Base-by-base conservation (phyloP, 2,888 invertebrate genomes). In the Drosophila rellima region DNA sequence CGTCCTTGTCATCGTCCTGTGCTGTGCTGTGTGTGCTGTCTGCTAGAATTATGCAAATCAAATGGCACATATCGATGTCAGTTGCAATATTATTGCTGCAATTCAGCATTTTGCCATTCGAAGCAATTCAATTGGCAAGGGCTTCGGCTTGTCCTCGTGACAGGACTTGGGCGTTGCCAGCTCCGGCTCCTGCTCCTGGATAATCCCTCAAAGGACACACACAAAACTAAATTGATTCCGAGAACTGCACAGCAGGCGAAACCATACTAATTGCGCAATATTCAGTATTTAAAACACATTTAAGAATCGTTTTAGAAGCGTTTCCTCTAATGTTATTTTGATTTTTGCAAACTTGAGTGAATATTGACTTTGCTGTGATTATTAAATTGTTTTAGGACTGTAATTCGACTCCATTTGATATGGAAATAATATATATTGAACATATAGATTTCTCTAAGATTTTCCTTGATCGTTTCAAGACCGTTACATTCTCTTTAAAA, bases 41-140 rank as follows among this genome's bases (percentile, higher is more conserved):
- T 69, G 69, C 69, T 61, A 52, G 75, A 80, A 86, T 84, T 84
- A 84, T 84, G 89, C 89, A 84, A 88, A 84, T 84, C 88, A 84
- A 84, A 84, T 88, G 80, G 80, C 86, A 88, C 75, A 83, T 88
- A 82, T 82, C 83, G 75, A 75, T 86, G 88, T 86, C 88, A 85
- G 80, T 85, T 82, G 82, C 82, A 82, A 79, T 82, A 82, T 82
- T 82, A 82, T 82, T 82, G 88, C 82, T 79, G 82, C 82, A 82
- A 82, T 86, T 86, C 88, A 83, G 86, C 88, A 85, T 55, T 80
- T 69, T 66, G 61, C 59, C 65, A 69, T 66, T 64, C 45, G 35
- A 39, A 62, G 82, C 79, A 82, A 80, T 80, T 56, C 85, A 80
- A 61, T 37, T 55, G 33, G 45, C 26, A 26, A 44, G 54, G 52